These are phyloP conservation scores for Rhodeus uyekii DNA, from an alignment of 2,797 vertebrate species.

Conservation along the genomic window DNA sequence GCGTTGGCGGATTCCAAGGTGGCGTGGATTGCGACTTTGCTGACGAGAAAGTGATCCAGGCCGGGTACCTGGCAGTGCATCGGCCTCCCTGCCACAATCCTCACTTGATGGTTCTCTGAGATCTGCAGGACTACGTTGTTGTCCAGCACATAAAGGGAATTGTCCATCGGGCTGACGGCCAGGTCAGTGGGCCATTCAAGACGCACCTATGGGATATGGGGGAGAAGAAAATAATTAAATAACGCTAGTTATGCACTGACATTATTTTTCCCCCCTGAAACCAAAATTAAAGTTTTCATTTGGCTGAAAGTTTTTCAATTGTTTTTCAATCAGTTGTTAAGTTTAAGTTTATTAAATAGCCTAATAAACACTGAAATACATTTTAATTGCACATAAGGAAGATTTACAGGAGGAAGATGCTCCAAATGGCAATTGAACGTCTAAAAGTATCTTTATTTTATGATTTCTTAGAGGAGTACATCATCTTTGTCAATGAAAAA, in stretches of 20 bases:
- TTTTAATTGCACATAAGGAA: too few species aligned
- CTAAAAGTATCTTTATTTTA: too few species aligned
- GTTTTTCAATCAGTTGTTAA: too few species aligned
- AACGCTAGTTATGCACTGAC: too few species aligned
- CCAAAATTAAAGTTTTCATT: not conserved
- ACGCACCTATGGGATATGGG: conserved; percentile 85
- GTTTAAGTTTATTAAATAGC: not conserved
- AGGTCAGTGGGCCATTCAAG: conserved; percentile 98
- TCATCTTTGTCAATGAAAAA: too few species aligned
- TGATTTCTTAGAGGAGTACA: too few species aligned
- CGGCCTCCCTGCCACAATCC: conserved; percentile 92
- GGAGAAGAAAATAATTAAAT: not conserved
- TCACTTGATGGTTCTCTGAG: conserved; percentile 97
- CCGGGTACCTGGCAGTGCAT: conserved; percentile 99
- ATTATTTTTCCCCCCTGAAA: too few species aligned
- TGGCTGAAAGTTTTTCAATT: not conserved
- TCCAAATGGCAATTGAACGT: too few species aligned
- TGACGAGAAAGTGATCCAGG: conserved; percentile 95
- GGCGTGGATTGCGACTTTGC: conserved; percentile 93
- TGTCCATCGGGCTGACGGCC: conserved; percentile 95
- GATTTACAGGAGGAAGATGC: too few species aligned
- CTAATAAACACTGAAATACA: not conserved
- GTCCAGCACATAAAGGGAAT: conserved; percentile 94
- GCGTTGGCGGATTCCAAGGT: conserved; percentile 94
- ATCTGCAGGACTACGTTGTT: conserved; percentile 97